phyloP scores from a whole-genome alignment of 2,113 vertebrate genomes.

The Forbesichthys agassizii region DNA sequence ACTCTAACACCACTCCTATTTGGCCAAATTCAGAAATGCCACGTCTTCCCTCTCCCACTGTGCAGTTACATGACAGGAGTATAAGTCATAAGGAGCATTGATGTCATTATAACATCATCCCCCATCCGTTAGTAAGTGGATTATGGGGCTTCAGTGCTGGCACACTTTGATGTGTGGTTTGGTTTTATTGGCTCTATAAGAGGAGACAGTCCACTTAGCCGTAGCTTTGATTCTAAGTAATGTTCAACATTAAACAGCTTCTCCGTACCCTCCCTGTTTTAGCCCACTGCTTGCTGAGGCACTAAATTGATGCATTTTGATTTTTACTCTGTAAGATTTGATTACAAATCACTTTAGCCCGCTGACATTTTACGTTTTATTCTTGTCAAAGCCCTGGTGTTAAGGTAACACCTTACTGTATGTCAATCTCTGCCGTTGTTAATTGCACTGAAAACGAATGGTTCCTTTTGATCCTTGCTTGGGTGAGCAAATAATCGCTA shows the following conservation, averaged over 20 bases:
- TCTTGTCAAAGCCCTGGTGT: no score
- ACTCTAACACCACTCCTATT: slow-evolving; percentile 50
- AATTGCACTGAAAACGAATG: no score
- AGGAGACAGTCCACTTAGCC: slow-evolving; percentile 72
- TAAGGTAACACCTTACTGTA: no score
- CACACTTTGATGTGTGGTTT: slow-evolving; percentile 70
- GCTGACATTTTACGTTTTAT: no score
- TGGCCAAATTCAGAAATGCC: slow-evolving; percentile 58
- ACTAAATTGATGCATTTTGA: slow-evolving; percentile 66
- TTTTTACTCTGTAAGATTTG: not conserved
- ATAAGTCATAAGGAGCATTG: slow-evolving; percentile 59
- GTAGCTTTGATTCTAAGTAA: slow-evolving; percentile 68
- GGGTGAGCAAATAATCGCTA: no score
- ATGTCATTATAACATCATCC: slow-evolving; percentile 66
- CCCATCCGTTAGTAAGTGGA: slow-evolving; percentile 72
- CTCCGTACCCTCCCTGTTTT: slow-evolving; percentile 39
- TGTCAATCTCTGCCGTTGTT: no score
- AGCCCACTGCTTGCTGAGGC: slow-evolving; percentile 38
- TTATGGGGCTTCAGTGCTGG: slow-evolving; percentile 61
- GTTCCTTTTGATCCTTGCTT: no score
- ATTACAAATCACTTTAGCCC: no score
- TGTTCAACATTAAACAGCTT: slow-evolving; percentile 56
- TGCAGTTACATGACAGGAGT: slow-evolving; percentile 59
- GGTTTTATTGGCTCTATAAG: slow-evolving; percentile 71
- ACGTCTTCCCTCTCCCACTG: slow-evolving; percentile 50